phyloP scores from a whole-genome alignment of 1,140 invertebrate genomes.

The Microplitis mediator region DNA sequence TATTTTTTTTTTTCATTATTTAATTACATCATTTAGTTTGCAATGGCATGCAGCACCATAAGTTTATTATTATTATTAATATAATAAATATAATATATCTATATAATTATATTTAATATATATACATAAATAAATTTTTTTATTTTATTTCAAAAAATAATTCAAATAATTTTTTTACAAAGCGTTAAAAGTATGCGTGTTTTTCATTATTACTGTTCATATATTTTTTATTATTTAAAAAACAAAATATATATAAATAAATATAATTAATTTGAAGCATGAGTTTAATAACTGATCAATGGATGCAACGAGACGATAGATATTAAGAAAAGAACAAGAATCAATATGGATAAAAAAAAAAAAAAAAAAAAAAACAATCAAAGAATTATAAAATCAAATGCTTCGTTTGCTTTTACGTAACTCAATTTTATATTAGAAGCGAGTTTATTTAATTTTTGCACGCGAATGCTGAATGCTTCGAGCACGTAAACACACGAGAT shows the following conservation, averaged over 20 bases:
- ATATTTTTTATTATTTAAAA: constrained; percentile 6
- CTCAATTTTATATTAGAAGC: constrained; percentile 1
- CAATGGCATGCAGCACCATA: constrained; percentile 22
- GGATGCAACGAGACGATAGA: neutral
- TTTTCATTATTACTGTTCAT: constrained; percentile 4
- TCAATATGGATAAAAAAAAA: neutral
- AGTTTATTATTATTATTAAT: neutral
- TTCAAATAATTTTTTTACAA: neutral
- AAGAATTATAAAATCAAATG: neutral
- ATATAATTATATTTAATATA: neutral
- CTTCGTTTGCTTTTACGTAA: constrained; percentile 10
- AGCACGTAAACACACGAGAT: constrained; percentile 1
- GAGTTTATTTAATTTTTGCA: constrained; percentile 24
- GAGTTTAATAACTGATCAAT: constrained; percentile 11
- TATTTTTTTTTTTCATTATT: neutral
- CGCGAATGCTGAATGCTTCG: constrained; percentile 27
- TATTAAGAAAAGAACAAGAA: neutral
- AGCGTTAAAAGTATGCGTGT: constrained; percentile 15
- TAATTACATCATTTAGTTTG: constrained; percentile 12
- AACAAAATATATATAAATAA: too few relatives aligned
- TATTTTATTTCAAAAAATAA: neutral
- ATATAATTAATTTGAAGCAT: constrained; percentile 17
- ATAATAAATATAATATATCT: neutral
- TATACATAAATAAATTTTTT: neutral
- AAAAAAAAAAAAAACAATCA: neutral